Evolutionary conservation across 2,888 invertebrate species (phyloP).

Genomic region (Temnothorax ravouxi): DNA sequence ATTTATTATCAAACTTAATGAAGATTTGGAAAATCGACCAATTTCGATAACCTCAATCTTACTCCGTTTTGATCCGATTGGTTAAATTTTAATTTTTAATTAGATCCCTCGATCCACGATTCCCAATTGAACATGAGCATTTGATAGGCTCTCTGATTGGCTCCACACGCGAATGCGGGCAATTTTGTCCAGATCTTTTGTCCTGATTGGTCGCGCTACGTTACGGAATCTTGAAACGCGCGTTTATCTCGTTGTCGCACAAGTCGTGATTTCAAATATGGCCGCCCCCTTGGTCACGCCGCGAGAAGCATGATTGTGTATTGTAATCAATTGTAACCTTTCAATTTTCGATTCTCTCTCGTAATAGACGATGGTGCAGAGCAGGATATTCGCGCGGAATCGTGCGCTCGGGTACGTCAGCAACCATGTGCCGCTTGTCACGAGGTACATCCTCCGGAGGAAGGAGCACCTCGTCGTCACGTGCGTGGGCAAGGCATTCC

Average conservation of each 20-base stretch:
- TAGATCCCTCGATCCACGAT: too few relatives aligned
- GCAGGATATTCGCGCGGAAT: constrained; percentile 94
- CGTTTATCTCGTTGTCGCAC: neutral
- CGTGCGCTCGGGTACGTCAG: constrained; percentile 97
- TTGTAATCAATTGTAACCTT: neutral
- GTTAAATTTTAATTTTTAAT: too few relatives aligned
- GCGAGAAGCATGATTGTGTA: neutral
- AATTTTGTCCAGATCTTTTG: too few relatives aligned
- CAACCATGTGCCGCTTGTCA: constrained; percentile 95
- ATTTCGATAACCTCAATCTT: neutral
- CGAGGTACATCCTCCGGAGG: constrained; percentile 93
- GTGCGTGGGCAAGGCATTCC: constrained; percentile 96
- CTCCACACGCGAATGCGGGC: too few relatives aligned
- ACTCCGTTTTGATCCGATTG: too few relatives aligned
- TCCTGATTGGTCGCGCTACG: neutral
- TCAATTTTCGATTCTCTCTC: neutral
- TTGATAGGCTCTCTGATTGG: too few relatives aligned
- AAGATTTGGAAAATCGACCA: neutral
- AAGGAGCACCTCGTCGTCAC: constrained; percentile 96
- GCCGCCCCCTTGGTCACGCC: neutral
- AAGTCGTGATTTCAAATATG: neutral
- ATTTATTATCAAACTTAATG: too few relatives aligned
- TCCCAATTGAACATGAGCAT: too few relatives aligned
- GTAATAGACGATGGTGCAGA: constrained; percentile 84
- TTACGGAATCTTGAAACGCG: neutral